These are phyloP conservation scores for Cranoglanis bouderius DNA, from an alignment of 2,113 vertebrate species.

Conservation along the genomic window DNA sequence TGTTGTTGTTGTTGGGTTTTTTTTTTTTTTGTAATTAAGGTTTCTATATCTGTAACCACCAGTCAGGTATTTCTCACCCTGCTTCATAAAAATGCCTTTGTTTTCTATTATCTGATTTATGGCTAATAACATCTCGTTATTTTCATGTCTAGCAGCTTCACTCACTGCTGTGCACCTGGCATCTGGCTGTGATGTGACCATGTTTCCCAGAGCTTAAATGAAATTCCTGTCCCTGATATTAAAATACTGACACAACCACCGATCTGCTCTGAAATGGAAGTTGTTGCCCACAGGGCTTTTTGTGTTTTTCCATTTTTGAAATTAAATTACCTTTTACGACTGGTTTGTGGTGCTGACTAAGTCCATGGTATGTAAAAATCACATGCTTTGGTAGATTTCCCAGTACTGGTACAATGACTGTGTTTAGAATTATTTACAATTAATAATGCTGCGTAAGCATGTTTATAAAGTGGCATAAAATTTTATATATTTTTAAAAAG, in stretches of 20 bases:
- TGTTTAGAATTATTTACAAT: neutral
- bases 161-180: neutral
- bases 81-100: neutral
- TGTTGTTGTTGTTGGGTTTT: neutral
- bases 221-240: slow-evolving; percentile 43
- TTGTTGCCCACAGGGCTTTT: slow-evolving; percentile 31
- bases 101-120: slow-evolving; percentile 16
- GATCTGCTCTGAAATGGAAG: slow-evolving; percentile 24
- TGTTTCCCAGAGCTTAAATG: slow-evolving; percentile 39
- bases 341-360: slow-evolving; percentile 44
- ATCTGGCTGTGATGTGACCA: neutral
- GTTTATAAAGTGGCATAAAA: neutral
- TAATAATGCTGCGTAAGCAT: neutral
- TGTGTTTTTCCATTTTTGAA: slow-evolving; percentile 34
- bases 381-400: slow-evolving; percentile 21
- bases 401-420: too few relatives aligned
- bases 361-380: slow-evolving; percentile 46
- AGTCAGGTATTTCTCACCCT: neutral
- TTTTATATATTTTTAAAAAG: neutral
- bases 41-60: neutral
- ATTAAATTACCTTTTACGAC: slow-evolving; percentile 41
- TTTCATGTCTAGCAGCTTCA: slow-evolving; percentile 7
- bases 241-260: slow-evolving; percentile 43
- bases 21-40: neutral
- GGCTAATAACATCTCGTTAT: neutral